phyloP scores from a whole-genome alignment of 92 coral and sea anemone genomes.

The Paragorgia papillata region DNA sequence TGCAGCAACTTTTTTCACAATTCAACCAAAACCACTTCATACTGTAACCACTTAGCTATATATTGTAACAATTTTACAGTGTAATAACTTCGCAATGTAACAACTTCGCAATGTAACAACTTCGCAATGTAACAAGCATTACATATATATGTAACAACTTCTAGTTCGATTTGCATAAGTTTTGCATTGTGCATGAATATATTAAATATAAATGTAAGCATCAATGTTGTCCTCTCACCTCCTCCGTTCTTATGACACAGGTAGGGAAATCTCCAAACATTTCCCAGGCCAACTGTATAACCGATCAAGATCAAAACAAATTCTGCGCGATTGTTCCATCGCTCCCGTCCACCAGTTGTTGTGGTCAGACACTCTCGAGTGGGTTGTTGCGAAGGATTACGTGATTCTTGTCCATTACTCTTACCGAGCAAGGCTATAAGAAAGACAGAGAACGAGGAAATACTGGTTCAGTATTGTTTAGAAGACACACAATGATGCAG shows the following conservation, averaged over 20 bases:
- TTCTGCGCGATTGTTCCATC: slow-evolving; percentile 94
- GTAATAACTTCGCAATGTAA: too few relatives aligned
- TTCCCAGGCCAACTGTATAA: slow-evolving; percentile 93
- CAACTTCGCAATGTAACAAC: neutral
- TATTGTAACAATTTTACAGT: too few relatives aligned
- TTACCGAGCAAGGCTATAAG: slow-evolving; percentile 46
- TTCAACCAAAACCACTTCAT: too few relatives aligned
- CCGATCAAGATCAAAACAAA: slow-evolving; percentile 88
- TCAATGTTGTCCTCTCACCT: slow-evolving; percentile 62
- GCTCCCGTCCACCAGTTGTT: slow-evolving; percentile 64
- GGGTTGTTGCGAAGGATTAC: slow-evolving; percentile 19
- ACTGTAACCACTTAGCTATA: too few relatives aligned
- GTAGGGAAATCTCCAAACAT: slow-evolving; percentile 93
- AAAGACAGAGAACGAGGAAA: neutral
- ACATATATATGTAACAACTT: neutral
- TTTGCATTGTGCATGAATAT: too few relatives aligned
- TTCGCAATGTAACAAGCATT: neutral
- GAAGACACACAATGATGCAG: too few relatives aligned
- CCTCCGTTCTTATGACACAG: slow-evolving; percentile 98
- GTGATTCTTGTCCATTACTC: slow-evolving; percentile 45
- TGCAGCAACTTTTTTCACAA: too few relatives aligned
- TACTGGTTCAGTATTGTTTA: neutral
- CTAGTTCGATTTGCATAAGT: too few relatives aligned
- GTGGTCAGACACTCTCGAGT: slow-evolving; percentile 41
- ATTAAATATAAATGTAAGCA: neutral